Evolutionary conservation across 2,113 vertebrate species (phyloP).

Genomic region (Rhinoptilus africanus): DNA sequence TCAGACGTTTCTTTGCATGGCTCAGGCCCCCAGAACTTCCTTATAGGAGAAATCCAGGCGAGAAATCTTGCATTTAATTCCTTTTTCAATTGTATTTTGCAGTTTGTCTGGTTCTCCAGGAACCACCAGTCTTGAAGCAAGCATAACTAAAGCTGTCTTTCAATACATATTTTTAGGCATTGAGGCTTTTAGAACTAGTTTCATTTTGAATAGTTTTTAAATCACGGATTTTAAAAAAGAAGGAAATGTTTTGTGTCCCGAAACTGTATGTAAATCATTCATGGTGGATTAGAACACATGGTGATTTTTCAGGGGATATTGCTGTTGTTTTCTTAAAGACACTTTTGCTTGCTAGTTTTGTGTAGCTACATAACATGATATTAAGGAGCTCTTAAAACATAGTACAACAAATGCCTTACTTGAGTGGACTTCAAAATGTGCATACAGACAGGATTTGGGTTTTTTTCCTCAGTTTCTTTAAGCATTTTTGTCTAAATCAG

Average conservation of each 20-base stretch:
- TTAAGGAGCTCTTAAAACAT: not conserved
- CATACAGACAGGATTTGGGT: not conserved
- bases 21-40: not conserved
- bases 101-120: not conserved
- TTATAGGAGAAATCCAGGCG: not conserved
- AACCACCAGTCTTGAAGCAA: not conserved
- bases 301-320: not conserved
- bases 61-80: not conserved
- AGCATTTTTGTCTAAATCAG: not conserved
- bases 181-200: not conserved
- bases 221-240: not conserved
- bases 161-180: not conserved
- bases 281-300: not conserved
- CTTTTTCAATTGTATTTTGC: not conserved
- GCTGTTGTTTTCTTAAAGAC: not conserved
- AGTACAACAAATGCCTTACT: not conserved
- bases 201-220: not conserved
- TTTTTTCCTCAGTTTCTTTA: not conserved
- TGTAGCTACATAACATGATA: not conserved
- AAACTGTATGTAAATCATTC: not conserved
- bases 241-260: not conserved
- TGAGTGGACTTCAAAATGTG: not conserved
- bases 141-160: not conserved
- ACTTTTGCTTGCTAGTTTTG: not conserved
- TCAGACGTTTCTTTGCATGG: not conserved